Evolutionary conservation across 2,888 invertebrate genomes (phyloP).

Genomic region (Gymnosoma rotundatum): DNA sequence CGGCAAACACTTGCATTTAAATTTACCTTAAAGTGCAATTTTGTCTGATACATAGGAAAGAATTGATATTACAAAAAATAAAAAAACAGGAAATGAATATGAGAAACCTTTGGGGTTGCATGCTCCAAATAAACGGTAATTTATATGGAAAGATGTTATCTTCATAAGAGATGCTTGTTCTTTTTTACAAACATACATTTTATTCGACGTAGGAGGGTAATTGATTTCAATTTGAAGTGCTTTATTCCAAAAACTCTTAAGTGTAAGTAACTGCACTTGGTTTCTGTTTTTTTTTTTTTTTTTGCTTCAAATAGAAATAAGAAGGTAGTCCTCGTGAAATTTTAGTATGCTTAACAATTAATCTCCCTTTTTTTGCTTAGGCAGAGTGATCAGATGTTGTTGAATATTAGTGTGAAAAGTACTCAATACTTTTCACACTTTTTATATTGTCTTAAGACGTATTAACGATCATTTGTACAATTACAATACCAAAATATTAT

Average conservation of each 20-base stretch:
- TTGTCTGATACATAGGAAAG: background rate
- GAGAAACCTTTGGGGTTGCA: constrained; percentile 18
- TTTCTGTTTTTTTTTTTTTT: no score
- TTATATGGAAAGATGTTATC: constrained; percentile 29
- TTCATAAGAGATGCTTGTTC: background rate
- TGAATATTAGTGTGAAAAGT: no score
- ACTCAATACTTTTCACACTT: no score
- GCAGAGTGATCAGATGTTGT: no score
- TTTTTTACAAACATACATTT: background rate
- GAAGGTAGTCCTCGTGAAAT: no score
- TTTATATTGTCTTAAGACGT: no score
- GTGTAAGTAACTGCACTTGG: no score
- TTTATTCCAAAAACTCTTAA: background rate
- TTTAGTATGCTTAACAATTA: no score
- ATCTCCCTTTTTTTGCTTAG: no score
- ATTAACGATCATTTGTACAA: no score
- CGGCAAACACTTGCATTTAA: constrained; percentile 37
- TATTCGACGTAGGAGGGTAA: constrained; percentile 18
- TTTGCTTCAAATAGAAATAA: no score
- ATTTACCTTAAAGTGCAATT: constrained; percentile 21
- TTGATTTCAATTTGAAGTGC: constrained; percentile 7
- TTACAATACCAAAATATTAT: no score
- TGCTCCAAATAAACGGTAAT: constrained; percentile 20
- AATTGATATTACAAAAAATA: background rate
- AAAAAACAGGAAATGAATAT: background rate